Percentiles rank a stretch among this genome's conserved stretches.
Evolutionary conservation across 2,113 vertebrate genomes (phyloP).

Genomic region (Xenopus borealis): DNA sequence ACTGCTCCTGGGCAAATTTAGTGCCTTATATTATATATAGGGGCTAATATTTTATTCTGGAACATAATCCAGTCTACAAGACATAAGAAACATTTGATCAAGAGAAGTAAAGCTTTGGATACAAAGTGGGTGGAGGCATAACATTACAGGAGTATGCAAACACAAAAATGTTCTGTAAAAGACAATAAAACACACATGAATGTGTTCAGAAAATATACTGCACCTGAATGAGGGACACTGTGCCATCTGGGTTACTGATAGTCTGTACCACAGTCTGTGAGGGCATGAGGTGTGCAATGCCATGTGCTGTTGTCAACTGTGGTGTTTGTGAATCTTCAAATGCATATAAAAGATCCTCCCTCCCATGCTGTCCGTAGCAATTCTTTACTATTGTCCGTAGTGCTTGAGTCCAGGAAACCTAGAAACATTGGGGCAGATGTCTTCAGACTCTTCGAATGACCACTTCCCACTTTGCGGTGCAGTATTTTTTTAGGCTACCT

Average conservation of each 20-base stretch:
- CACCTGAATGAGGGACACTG: slow-evolving; percentile 97
- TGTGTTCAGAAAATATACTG: slow-evolving; percentile 20
- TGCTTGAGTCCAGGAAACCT: slow-evolving; percentile 98
- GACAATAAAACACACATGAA: not conserved
- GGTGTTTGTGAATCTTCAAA: slow-evolving; percentile 91
- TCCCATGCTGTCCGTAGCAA: slow-evolving; percentile 97
- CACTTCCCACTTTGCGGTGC: too few species aligned
- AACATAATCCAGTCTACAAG: too few species aligned
- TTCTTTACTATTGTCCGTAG: slow-evolving; percentile 95
- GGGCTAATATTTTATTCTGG: too few species aligned
- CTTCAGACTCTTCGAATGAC: too few species aligned
- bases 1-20: too few species aligned
- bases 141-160: too few species aligned
- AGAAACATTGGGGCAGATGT: not conserved
- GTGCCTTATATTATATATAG: too few species aligned
- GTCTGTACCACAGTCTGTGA: slow-evolving; percentile 97
- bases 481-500: too few species aligned
- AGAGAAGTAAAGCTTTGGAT: too few species aligned
- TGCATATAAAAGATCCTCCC: slow-evolving; percentile 92
- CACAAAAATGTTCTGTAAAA: not conserved
- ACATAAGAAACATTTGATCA: too few species aligned
- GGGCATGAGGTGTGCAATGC: slow-evolving; percentile 92
- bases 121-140: too few species aligned
- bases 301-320: slow-evolving; percentile 79
- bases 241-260: slow-evolving; percentile 96